phyloP scores from a whole-genome alignment of 1,140 invertebrate species.

The Calycopis cecrops region DNA sequence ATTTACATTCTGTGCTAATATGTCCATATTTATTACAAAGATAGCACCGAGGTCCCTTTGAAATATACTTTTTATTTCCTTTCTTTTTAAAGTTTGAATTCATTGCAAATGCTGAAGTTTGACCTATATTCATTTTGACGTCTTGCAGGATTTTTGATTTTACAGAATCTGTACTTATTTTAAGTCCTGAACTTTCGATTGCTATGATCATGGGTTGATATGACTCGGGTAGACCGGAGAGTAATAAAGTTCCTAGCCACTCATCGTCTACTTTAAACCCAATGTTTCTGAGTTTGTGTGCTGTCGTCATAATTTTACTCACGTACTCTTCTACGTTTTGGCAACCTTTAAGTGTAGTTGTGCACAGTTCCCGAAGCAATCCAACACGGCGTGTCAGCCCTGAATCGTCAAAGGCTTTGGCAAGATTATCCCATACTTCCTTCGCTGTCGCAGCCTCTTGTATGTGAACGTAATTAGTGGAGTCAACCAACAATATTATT shows the following conservation, averaged over 20 bases:
- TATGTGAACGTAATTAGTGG: constrained; percentile 21
- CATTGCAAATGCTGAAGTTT: constrained; percentile 25
- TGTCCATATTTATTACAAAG: constrained; percentile 33
- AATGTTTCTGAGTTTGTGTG: no score
- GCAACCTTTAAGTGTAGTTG: no score
- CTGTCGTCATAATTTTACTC: no score
- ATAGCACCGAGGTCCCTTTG: constrained; percentile 34
- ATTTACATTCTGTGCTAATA: constrained; percentile 28
- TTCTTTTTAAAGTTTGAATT: constrained; percentile 16
- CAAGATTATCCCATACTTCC: constrained; percentile 26
- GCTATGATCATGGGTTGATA: constrained; percentile 52
- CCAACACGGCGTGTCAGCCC: no score
- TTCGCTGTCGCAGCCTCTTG: constrained; percentile 25
- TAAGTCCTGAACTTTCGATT: constrained; percentile 31
- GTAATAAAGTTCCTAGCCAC: constrained; percentile 14
- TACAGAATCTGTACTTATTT: constrained; percentile 40
- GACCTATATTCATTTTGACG: constrained; percentile 18
- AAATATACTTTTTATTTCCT: constrained; percentile 2
- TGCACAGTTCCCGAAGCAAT: no score
- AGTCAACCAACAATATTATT: constrained; percentile 20
- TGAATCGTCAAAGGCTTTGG: background rate
- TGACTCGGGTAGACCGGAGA: constrained; percentile 49
- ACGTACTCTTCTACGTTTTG: no score
- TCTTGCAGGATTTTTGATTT: constrained; percentile 54
- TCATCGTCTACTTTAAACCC: no score